Base-by-base conservation (phyloP, 2,113 vertebrate species). In the Misgurnus anguillicaudatus region DNA sequence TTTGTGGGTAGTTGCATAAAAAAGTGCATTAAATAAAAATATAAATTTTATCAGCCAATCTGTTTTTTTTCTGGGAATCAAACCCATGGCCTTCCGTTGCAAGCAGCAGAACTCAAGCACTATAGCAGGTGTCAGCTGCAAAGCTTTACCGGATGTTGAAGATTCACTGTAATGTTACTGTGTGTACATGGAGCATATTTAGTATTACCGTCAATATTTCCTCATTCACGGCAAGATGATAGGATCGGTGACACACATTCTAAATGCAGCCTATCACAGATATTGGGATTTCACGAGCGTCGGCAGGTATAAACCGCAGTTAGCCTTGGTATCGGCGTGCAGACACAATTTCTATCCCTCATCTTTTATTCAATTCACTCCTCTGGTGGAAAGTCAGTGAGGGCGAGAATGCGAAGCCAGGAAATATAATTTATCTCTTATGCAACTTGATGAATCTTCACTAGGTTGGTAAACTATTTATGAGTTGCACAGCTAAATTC, bases 381-480 rank as follows among this genome's bases (percentile, higher is more conserved):
- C 76, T 85, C 84, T 82, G 84, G 82, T 77, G 74, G 82, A 85
- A 84, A 77, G 13, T 41, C 62, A 82, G 80, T 62, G 58, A 77
- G 82, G 82, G 65, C 58, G 80, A 86, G 82, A 69, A 78, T 63
- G 84, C 73, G 75, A 75, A 81, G 64, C 60, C 77, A 80, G 78
- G 82, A 89, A 87, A 87, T 89, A 89, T 88, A 88, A 92, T 94
- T 92, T 90, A 92, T 92, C 89, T 89, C 88, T 91, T 84, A 90
- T 78, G 80, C 90, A 87, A 90, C 88, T 91, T 92, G 91, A 93
- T 93, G 90, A 94, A 94, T 93, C 91, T 93, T 90, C 90, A 88
- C 89, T 89, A 88, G 91, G 86, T 91, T 90, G 88, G 88, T 93
- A 91, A 94, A 93, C 91, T 93, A 94, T 94, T 93, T 93, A 93